Base-by-base conservation (phyloP, 92 coral and sea anemone species). In the Epizoanthus stellaris region DNA sequence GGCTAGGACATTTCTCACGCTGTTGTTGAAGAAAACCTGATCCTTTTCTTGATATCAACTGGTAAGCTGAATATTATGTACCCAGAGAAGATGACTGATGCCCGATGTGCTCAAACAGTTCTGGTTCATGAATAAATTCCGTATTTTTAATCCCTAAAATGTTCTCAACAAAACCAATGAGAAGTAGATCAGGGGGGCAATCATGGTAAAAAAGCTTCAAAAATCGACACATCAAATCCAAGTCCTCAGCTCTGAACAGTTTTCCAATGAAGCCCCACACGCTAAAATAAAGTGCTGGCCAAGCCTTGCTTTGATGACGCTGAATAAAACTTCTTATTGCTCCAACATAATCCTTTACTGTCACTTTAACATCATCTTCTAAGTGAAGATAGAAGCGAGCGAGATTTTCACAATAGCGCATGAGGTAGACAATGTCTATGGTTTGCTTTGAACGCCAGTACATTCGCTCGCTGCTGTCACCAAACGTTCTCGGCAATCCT, bases 371-470 rank as follows among this genome's bases (percentile, higher is more conserved):
- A 87, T 96, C 99, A 63, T 96, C 99, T 75, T 96, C 99, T 58
- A 96, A 85, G 16, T 96, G 99, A 36, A 96, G 70, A 60, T 96
- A 96, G 68, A 92, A 94, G 23, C 88, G 83, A 1, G 98, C 89
- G 6, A 96, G 77, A 30, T 82, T 89, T 38, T 94, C 88, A 52
- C 95, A 76, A 86, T 95, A 96, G 58, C 89, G 86, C 87, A 96
- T 89, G 49, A 96, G 66, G 59, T 93, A 96, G 2, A 85, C 93
- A 45, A 95, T 89, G 36, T 96, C 99, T 67, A 96, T 89, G 60
- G 80, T 69, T 43, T 96, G 99, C 61, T 96, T 96, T 0, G 99
- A 90, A 1, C 99, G 98, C 99, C 99, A 96, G 64, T 73, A 90
- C 89, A 96, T 88, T 75, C 96, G 73, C 36, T 88, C 82, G 9